Evolutionary conservation across 2,888 invertebrate genomes (phyloP).

Genomic region (Temnothorax unifasciatus): DNA sequence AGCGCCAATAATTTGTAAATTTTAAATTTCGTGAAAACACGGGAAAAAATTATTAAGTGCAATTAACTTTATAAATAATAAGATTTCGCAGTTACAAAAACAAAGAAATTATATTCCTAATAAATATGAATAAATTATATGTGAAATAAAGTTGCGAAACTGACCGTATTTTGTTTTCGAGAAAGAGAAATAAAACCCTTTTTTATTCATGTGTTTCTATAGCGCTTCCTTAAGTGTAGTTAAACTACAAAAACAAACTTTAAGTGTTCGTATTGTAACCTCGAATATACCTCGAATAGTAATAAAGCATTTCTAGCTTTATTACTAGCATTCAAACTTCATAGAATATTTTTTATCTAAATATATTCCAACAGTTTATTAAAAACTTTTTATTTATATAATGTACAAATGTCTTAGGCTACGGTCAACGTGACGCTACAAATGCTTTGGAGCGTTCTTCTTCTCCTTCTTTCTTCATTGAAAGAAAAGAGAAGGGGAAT

Average conservation of each 20-base stretch:
- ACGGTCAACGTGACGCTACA: too few species aligned
- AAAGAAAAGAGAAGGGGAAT: too few species aligned
- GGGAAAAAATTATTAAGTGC: neutral
- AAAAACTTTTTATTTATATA: neutral
- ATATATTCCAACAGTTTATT: neutral
- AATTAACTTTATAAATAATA: constrained; percentile 10
- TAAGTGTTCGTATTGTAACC: neutral
- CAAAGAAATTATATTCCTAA: neutral
- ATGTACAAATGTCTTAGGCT: constrained; percentile 7
- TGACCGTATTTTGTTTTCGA: neutral
- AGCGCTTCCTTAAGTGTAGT: neutral
- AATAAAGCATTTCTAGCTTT: too few species aligned
- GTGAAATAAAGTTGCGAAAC: neutral
- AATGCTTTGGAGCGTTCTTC: too few species aligned
- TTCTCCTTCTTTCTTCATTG: too few species aligned
- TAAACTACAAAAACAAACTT: constrained; percentile 7
- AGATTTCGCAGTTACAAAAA: neutral
- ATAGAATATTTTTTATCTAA: neutral
- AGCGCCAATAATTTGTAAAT: neutral
- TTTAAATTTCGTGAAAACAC: neutral
- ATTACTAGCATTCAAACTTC: too few species aligned
- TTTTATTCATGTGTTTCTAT: constrained; percentile 28
- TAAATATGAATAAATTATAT: neutral
- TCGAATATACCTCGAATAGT: neutral
- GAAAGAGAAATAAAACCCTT: neutral